Evolutionary conservation across 2,113 vertebrate species (phyloP).

Genomic region (Marmota monax): DNA sequence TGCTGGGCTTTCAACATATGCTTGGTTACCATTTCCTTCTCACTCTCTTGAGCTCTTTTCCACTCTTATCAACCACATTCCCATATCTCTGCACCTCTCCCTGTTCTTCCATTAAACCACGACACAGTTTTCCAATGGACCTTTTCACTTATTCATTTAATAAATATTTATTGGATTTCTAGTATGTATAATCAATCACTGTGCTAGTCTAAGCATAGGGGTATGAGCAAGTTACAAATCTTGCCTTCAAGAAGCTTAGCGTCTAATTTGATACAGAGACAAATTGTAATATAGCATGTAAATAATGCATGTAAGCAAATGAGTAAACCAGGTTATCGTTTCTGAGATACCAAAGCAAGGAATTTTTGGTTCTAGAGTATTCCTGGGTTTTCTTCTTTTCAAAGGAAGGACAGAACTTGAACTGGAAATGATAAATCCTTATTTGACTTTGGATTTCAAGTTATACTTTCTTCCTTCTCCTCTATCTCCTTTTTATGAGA

Average conservation of each 20-base stretch:
- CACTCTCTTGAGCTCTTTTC: neutral
- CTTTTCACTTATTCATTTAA: neutral
- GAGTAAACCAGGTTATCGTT: neutral
- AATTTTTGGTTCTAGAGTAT: neutral
- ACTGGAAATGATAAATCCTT: neutral
- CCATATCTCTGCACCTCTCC: neutral
- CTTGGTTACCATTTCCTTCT: neutral
- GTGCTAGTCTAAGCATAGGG: neutral
- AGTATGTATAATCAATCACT: neutral
- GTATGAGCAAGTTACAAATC: neutral
- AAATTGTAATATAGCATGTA: neutral
- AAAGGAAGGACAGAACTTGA: neutral
- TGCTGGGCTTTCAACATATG: neutral
- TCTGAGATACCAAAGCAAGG: neutral
- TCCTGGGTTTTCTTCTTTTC: neutral
- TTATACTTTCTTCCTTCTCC: neutral
- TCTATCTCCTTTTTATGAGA: neutral
- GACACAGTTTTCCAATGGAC: neutral
- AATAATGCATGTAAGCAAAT: fast-evolving
- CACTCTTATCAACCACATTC: neutral
- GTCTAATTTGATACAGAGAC: neutral
- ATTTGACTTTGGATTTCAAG: neutral
- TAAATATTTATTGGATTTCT: neutral
- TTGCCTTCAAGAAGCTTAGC: neutral
- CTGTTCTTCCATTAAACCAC: neutral